phyloP scores from a whole-genome alignment of 2,888 invertebrate genomes.

The Hylaea fasciaria region DNA sequence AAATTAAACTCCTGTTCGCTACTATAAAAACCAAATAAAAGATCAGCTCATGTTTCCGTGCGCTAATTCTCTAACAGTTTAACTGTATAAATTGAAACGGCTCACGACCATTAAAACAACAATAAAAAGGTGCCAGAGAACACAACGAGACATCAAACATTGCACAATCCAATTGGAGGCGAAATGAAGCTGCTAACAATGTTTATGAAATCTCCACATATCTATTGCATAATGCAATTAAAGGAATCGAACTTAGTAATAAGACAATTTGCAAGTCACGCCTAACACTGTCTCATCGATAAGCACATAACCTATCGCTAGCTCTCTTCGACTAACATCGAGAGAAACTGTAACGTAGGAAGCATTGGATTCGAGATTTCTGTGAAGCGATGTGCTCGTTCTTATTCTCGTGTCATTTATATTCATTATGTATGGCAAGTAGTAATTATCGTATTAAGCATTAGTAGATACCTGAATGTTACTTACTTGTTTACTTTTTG shows the following conservation, averaged over 20 bases:
- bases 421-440: constrained; percentile 60
- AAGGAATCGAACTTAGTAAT: constrained; percentile 45
- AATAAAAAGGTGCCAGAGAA: constrained; percentile 1
- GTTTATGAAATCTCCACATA: constrained; percentile 37
- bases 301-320: constrained; percentile 11
- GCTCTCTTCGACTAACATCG: background rate
- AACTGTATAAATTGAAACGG: background rate
- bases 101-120: background rate
- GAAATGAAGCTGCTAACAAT: constrained; percentile 26
- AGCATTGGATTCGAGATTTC: constrained; percentile 13
- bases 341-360: background rate
- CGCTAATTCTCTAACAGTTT: constrained; percentile 12
- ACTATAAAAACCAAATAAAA: constrained; percentile 1
- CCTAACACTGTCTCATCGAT: constrained; percentile 6
- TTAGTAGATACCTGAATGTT: constrained; percentile 52
- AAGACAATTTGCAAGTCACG: constrained; percentile 23
- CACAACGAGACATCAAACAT: constrained; percentile 3
- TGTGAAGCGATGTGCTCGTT: constrained; percentile 20
- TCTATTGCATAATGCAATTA: constrained; percentile 50
- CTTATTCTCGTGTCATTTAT: constrained; percentile 53
- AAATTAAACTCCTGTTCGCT: background rate
- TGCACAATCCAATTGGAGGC: constrained; percentile 22
- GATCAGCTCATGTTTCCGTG: background rate
- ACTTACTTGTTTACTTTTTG: constrained; percentile 52
- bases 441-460: constrained; percentile 63